phyloP scores from a whole-genome alignment of 2,888 invertebrate species.

The Glyphotaelius pellucidus region DNA sequence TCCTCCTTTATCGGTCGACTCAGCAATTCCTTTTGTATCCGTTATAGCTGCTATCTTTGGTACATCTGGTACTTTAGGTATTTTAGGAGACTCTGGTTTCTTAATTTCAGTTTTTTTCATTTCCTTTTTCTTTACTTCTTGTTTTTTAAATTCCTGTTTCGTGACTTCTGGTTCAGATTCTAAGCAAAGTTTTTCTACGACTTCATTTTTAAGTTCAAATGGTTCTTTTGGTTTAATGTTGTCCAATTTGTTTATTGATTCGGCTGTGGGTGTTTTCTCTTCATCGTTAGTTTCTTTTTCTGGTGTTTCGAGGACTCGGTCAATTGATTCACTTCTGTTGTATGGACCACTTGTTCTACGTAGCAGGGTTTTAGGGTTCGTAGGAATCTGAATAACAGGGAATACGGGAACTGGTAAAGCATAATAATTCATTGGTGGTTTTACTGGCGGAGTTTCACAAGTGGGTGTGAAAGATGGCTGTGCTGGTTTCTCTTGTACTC shows the following conservation, averaged over 20 bases:
- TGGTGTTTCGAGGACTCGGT: constrained; percentile 27
- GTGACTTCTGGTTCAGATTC: constrained; percentile 5
- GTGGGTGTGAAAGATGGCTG: constrained; percentile 75
- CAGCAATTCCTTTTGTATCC: background rate
- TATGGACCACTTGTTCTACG: constrained; percentile 73
- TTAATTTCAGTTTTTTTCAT: background rate
- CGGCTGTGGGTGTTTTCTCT: background rate
- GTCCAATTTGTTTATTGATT: background rate
- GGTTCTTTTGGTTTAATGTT: background rate
- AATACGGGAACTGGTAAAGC: constrained; percentile 77
- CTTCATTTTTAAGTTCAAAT: background rate
- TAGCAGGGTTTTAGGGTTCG: constrained; percentile 80
- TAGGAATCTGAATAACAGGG: constrained; percentile 82
- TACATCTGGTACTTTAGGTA: background rate
- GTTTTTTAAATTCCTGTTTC: background rate
- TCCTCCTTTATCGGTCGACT: background rate
- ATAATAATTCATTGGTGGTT: constrained; percentile 70
- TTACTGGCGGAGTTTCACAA: constrained; percentile 74
- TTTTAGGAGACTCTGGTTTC: background rate
- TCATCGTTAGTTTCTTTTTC: constrained; percentile 3
- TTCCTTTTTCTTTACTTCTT: background rate
- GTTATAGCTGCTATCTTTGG: background rate
- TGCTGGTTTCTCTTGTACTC: constrained; percentile 81
- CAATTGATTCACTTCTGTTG: constrained; percentile 59
- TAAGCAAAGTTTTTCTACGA: background rate